phyloP scores from a whole-genome alignment of 2,888 invertebrate species.

The Anoncus sp. region DNA sequence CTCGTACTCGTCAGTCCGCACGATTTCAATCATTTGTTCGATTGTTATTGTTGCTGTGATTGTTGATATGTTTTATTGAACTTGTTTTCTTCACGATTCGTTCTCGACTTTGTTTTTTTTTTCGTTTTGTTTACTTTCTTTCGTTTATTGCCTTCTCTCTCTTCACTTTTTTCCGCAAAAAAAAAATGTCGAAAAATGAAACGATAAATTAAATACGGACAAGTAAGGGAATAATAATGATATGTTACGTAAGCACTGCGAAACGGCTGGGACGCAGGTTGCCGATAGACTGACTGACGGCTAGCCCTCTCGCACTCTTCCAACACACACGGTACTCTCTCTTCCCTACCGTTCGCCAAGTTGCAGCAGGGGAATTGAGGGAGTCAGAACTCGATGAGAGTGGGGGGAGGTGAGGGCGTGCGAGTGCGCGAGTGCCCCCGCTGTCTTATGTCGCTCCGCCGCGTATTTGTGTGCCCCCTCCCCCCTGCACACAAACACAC shows the following conservation, averaged over 20 bases:
- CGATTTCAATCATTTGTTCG: conserved; percentile 14
- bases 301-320: conserved; percentile 60
- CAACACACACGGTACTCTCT: conserved; percentile 61
- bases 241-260: conserved; percentile 81
- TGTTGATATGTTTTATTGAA: conserved; percentile 1
- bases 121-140: neutral
- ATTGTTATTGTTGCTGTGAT: neutral
- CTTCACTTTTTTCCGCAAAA: conserved; percentile 15
- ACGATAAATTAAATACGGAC: conserved; percentile 74
- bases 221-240: conserved; percentile 78
- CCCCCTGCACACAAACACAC: neutral
- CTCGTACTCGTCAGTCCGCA: neutral
- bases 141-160: neutral
- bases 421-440: conserved; percentile 31
- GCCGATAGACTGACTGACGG: conserved; percentile 81
- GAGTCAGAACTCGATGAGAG: conserved; percentile 35
- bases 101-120: neutral
- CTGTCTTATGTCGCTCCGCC: neutral
- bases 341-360: conserved; percentile 20
- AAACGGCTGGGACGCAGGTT: conserved; percentile 82
- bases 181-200: conserved; percentile 60
- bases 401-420: conserved; percentile 64
- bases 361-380: conserved; percentile 67
- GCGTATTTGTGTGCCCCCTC: neutral
- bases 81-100: conserved; percentile 9